A percentile compares a stretch with the other conserved stretches of the same genome.
Evolutionary conservation across 2,888 invertebrate species (phyloP).

Genomic region (Branchellion lobata): DNA sequence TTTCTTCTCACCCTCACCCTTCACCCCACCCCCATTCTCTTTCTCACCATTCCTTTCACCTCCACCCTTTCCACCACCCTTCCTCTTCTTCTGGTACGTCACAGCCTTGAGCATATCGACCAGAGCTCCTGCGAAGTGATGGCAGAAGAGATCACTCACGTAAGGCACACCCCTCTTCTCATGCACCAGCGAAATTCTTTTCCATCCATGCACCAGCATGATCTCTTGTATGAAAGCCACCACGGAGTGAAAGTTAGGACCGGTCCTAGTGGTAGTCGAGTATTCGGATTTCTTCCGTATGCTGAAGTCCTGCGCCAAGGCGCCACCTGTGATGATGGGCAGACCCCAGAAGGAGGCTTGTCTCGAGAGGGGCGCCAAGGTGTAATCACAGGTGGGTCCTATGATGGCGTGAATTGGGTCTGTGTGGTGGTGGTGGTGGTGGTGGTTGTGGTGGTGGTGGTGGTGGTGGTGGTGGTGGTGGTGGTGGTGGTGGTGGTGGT

Average conservation of each 20-base stretch:
- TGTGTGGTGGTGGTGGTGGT: background rate
- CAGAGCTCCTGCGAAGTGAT: background rate
- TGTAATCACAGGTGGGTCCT: background rate
- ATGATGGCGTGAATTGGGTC: background rate
- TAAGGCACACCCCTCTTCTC: background rate
- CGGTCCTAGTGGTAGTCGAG: background rate
- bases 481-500: too few species aligned
- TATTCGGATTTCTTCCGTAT: background rate
- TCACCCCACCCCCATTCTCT: background rate
- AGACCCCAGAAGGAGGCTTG: background rate
- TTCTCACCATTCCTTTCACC: background rate
- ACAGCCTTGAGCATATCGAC: background rate
- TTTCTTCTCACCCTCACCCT: background rate
- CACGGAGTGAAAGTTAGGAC: background rate
- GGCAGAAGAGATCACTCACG: background rate
- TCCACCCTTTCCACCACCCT: background rate
- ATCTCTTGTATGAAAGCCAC: background rate
- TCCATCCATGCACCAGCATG: background rate
- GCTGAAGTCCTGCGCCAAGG: background rate
- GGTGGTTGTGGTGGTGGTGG: too few species aligned
- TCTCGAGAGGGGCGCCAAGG: background rate
- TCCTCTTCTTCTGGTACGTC: background rate
- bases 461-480: too few species aligned
- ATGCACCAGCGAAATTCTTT: background rate
- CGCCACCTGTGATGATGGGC: background rate